Evolutionary conservation across 2,888 invertebrate species (phyloP).

Genomic region (Andrena dorsata): DNA sequence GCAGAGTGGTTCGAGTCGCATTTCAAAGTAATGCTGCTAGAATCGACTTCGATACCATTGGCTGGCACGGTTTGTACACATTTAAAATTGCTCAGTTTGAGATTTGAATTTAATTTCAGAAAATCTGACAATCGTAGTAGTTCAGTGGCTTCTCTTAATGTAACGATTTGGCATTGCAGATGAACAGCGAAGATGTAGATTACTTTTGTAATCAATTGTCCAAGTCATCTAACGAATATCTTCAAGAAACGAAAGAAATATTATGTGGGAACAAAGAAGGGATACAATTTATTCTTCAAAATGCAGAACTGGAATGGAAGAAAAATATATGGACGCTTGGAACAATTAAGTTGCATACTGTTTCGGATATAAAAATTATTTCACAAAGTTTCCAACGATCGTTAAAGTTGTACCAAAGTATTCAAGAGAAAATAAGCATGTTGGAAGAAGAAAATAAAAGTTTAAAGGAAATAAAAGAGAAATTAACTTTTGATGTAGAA

Average conservation of each 20-base stretch:
- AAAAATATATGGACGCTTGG: conserved; percentile 72
- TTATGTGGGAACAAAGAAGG: conserved; percentile 69
- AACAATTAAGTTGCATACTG: conserved; percentile 58
- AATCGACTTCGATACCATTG: conserved; percentile 49
- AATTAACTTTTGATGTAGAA: conserved; percentile 59
- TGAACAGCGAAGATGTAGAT: conserved; percentile 52
- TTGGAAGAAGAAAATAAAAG: conserved; percentile 60
- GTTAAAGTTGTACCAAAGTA: conserved; percentile 53
- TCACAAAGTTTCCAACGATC: conserved; percentile 56
- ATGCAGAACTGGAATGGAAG: conserved; percentile 72
- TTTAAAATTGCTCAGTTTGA: conserved; percentile 31
- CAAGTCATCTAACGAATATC: conserved; percentile 63
- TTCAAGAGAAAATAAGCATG: conserved; percentile 26
- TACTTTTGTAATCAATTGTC: conserved; percentile 57
- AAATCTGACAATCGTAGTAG: not conserved
- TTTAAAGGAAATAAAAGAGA: conserved; percentile 38
- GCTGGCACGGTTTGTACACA: conserved; percentile 67
- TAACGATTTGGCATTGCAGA: conserved; percentile 62
- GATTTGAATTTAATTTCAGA: not conserved
- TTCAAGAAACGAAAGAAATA: conserved; percentile 66
- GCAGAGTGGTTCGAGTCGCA: conserved; percentile 62
- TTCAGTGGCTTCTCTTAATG: not conserved
- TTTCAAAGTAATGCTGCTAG: conserved; percentile 63
- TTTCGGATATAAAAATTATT: conserved; percentile 60
- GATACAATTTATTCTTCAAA: conserved; percentile 69